phyloP scores from a whole-genome alignment of 2,888 invertebrate species.

The Calameuta filiformis region DNA sequence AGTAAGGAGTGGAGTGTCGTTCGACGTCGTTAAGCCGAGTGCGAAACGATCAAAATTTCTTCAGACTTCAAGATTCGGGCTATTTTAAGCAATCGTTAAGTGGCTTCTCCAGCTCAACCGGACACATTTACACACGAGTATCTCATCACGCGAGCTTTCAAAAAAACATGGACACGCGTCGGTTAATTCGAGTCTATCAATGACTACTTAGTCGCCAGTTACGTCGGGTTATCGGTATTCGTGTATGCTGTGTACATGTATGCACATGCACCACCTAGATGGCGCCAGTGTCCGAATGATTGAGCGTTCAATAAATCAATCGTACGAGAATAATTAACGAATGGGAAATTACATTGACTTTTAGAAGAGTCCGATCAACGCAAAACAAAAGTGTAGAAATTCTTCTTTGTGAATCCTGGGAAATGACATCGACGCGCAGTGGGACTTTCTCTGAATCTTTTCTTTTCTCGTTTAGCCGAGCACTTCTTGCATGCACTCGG shows the following conservation, averaged over 20 bases:
- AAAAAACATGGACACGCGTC: not conserved
- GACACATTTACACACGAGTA: constrained; percentile 32
- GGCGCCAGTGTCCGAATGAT: not conserved
- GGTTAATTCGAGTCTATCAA: not conserved
- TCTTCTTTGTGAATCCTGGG: not conserved
- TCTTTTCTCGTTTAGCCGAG: not conserved
- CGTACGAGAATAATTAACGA: not conserved
- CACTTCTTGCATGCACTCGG: not conserved
- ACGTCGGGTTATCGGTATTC: not conserved
- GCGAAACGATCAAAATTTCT: not conserved
- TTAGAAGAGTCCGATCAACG: not conserved
- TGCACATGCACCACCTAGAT: not conserved
- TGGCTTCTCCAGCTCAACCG: constrained; percentile 30
- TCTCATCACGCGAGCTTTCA: constrained; percentile 32
- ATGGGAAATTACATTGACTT: not conserved
- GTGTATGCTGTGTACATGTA: not conserved
- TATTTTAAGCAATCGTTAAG: constrained; percentile 52
- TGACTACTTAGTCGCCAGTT: not conserved
- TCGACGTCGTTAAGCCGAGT: not conserved
- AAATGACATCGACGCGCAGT: not conserved
- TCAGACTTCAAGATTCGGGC: constrained; percentile 27
- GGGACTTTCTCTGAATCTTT: not conserved
- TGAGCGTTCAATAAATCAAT: not conserved
- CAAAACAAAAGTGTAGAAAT: not conserved
- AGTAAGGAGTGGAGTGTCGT: not conserved